These are phyloP conservation scores for Malurus leucopterus DNA, from an alignment of 2,797 vertebrate species.

Conservation along the genomic window DNA sequence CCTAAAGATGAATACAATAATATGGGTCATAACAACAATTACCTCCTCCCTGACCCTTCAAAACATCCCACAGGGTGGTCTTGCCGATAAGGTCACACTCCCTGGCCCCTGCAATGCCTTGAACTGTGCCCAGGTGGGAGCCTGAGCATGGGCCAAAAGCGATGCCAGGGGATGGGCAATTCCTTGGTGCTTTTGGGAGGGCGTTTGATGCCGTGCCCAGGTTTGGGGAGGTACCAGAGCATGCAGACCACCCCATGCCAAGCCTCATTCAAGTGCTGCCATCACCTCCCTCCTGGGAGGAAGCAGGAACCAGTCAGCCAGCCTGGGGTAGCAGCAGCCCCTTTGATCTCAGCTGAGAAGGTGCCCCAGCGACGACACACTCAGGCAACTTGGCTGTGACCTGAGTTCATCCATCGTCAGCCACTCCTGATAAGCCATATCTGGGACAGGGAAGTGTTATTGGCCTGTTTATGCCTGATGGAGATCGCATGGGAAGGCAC, in stretches of 20 bases:
- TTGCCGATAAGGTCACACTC: background rate
- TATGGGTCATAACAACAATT: background rate
- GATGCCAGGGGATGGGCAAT: background rate
- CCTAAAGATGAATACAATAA: background rate
- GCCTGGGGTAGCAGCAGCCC: background rate
- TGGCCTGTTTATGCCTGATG: background rate
- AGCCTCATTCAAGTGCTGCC: background rate
- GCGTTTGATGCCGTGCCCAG: background rate
- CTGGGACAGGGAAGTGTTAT: background rate
- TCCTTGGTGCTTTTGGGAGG: background rate
- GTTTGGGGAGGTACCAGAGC: background rate
- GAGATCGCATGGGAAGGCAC: background rate
- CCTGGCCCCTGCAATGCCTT: background rate
- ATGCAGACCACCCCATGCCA: background rate
- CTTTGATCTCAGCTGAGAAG: background rate
- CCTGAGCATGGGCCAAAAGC: background rate
- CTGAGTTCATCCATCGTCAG: background rate
- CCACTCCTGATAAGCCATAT: background rate
- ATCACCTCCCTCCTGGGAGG: background rate
- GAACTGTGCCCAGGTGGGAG: background rate
- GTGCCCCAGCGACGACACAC: rapidly evolving
- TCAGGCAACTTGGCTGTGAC: background rate
- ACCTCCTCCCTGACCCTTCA: background rate
- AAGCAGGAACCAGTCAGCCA: background rate
- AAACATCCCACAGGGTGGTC: background rate